A percentile compares a stretch with the other conserved stretches of the same genome.
Conservation (phyloP, 2,888 invertebrate genomes). For the Amblyjoppa fuscipennis region DNA sequence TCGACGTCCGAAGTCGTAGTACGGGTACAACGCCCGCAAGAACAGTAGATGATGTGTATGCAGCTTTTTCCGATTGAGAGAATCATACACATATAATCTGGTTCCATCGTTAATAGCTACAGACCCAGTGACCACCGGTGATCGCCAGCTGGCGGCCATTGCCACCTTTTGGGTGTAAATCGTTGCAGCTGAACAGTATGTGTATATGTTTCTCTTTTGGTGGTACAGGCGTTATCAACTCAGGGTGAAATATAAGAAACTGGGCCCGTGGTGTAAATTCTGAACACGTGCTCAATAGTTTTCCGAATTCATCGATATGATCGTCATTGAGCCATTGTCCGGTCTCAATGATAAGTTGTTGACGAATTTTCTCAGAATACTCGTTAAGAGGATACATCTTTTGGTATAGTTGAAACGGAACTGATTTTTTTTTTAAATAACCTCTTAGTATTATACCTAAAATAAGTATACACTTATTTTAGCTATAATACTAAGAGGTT, state of each 20-base stretch:
- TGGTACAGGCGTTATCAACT: conserved; percentile 10
- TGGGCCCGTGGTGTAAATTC: background rate
- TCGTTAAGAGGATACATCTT: no score
- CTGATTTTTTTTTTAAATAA: no score
- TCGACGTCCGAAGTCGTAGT: background rate
- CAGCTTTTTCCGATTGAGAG: background rate
- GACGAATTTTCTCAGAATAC: no score
- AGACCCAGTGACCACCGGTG: conserved; percentile 36
- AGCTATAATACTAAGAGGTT: no score
- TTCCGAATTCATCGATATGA: conserved; percentile 31
- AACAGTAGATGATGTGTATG: conserved; percentile 12
- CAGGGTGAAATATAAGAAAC: conserved; percentile 5
- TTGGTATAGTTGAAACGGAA: no score
- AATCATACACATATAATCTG: conserved; percentile 25
- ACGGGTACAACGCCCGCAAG: conserved; percentile 14
- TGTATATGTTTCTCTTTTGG: conserved; percentile 32
- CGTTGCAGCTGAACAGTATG: conserved; percentile 23
- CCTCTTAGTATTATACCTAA: background rate
- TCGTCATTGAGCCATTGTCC: conserved; percentile 21
- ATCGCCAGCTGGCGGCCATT: background rate
- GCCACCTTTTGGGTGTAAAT: background rate
- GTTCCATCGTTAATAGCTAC: conserved; percentile 35
- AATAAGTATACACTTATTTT: no score
- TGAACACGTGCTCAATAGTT: background rate
- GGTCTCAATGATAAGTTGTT: conserved; percentile 17